A percentile compares a stretch with the other conserved stretches of the same genome.
phyloP scores from a whole-genome alignment of 2,888 invertebrate species.

The Megastigmus dorsalis region DNA sequence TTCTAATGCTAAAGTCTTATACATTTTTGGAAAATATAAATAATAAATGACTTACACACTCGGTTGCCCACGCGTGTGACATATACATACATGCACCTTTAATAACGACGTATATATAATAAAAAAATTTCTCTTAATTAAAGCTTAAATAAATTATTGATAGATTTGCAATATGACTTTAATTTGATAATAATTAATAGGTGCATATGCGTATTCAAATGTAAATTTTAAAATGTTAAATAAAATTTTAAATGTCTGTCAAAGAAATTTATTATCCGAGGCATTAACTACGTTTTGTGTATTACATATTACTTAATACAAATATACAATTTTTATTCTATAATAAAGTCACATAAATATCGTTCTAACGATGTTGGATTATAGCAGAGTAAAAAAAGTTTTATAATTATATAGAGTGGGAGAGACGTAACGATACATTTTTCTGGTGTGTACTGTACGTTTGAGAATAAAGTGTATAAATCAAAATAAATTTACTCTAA shows the following conservation, averaged over 20 bases:
- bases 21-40: conserved; percentile 46
- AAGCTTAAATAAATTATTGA: not conserved
- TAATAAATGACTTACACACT: conserved; percentile 44
- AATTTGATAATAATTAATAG: not conserved
- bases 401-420: conserved; percentile 21
- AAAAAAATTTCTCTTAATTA: conserved; percentile 43
- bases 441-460: not conserved
- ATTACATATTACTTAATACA: conserved; percentile 42
- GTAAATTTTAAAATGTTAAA: not conserved
- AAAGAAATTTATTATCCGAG: conserved; percentile 34
- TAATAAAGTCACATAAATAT: conserved; percentile 40
- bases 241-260: not conserved
- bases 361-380: conserved; percentile 18
- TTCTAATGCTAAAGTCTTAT: conserved; percentile 30
- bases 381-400: conserved; percentile 27
- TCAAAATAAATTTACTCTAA: too few relatives aligned
- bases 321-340: conserved; percentile 36
- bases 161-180: not conserved
- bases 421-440: conserved; percentile 31
- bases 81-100: conserved; percentile 38
- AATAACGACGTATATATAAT: conserved; percentile 16
- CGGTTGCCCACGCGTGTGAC: conserved; percentile 25
- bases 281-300: conserved; percentile 1
- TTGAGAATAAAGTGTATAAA: not conserved
- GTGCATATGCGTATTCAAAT: not conserved